Evolutionary conservation across 2,113 vertebrate species (phyloP), one percentile per base, ranked within the genome.

Genomic region (Eclectus roratus): DNA sequence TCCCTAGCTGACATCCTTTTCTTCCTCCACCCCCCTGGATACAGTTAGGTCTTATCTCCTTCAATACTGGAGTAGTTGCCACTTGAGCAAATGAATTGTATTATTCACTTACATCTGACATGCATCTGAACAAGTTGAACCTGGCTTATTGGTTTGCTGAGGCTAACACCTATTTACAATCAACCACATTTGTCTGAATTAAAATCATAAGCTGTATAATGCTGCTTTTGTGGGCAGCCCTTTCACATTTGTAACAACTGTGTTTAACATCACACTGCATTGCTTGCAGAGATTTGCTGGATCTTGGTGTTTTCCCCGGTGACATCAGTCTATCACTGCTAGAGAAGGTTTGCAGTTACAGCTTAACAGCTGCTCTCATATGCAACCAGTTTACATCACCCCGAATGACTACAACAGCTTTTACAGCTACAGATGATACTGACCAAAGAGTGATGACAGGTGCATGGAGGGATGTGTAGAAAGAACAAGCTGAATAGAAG

Each of bases 231-330:
- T 20, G 33, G 85, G 43, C 58, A 83, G 27, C 11, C 21, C n/a
- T 77, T 93, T 60, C 41, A 33, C 2, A 2, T 61, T 72, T 66
- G 10, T 82, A 66, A 49, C 31, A 46, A n/a, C 17, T 10, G 39
- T 71, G 9, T 70, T 94, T 85, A 46, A 55, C 23, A 43, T 35
- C 23, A n/a, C 27, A 19, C 15, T 12, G 10, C 46, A n/a, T 17
- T 9, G 2, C 18, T 74, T 74, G 44, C 23, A 23, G 70, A 84
- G 33, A 55, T 41, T 25, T 66, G 44, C 37, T 90, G 64, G 24
- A 46, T 41, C 83, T 86, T 0, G 0, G 2, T 80, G 28, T n/a
- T 83, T 68, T 33, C 31, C 18, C 3, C 3, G 5, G 16, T 80
- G 69, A 74, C 0, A 1, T 44, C 20, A 47, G 29, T 80, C 63